Conservation (phyloP, 2,797 vertebrate genomes). For the Alosa sapidissima region DNA sequence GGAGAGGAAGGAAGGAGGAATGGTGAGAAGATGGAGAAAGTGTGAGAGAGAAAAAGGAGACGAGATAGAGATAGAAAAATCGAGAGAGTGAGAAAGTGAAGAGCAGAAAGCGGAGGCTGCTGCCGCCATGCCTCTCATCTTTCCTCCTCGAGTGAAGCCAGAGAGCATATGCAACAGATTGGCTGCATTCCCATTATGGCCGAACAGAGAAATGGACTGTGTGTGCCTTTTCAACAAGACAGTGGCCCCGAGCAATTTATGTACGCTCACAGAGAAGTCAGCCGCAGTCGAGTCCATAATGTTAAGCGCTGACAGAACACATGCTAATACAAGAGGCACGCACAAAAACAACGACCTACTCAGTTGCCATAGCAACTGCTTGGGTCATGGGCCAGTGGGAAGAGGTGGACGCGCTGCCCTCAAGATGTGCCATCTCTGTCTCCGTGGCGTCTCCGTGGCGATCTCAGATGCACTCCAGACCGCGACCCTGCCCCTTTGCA, state of each 20-base stretch:
- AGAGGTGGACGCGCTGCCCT: slow-evolving; percentile 79
- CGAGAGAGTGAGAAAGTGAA: neutral
- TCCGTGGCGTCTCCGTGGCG: no score
- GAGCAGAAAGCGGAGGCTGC: no score
- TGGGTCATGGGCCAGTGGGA: slow-evolving; percentile 79
- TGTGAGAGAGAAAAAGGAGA: neutral
- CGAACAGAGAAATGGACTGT: neutral
- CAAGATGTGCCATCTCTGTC: no score
- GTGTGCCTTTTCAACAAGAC: neutral
- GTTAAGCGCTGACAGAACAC: slow-evolving; percentile 66
- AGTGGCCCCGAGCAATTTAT: neutral
- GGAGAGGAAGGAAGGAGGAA: neutral
- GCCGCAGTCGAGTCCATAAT: slow-evolving; percentile 11
- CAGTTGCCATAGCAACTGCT: slow-evolving; percentile 82
- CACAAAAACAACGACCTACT: neutral
- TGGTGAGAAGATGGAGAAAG: neutral
- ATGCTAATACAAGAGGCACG: slow-evolving; percentile 73
- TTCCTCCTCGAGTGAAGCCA: neutral
- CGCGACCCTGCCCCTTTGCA: no score
- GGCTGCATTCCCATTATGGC: neutral
- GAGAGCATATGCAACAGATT: neutral
- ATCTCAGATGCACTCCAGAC: no score
- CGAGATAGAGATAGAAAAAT: neutral
- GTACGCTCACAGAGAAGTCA: slow-evolving; percentile 27
- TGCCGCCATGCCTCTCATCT: neutral